Evolutionary conservation across 2,797 vertebrate species (phyloP), one percentile per base, ranked within the genome.

Genomic region (Helarctos malayanus): DNA sequence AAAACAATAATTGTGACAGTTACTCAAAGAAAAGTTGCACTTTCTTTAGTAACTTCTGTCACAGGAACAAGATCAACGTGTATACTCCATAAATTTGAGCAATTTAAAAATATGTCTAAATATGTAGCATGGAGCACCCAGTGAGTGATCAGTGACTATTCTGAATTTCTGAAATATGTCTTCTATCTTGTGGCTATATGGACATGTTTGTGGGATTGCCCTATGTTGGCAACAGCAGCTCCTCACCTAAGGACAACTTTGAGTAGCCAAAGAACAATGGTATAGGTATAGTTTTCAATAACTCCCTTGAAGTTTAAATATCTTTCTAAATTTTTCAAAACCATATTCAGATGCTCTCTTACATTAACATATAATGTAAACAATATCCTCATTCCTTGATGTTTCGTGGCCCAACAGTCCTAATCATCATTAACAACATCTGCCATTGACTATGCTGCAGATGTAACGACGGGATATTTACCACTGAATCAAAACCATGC

Each of bases 271-370:
- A 79, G 45, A 23, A 35, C 27, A 16, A 23, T 7, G 1, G 15
- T 25, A 35, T 5, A 52, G 29, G 6, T 52, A 63, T 61, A 13
- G 7, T n/a, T 54, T 29, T 68, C 27, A n/a, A 11, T 61, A n/a
- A 85, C 9, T 89, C 27, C 13, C 10, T 65, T 76, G 4, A 16
- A 88, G 63, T 91, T 88, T 76, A 59, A 81, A 41, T 84, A 23
- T 45, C 18, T 71, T 92, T 85, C 61, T 65, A 76, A 57, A 59
- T 45, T 11, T 92, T 92, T 92, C 18, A 71, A 83, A 87, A 73
- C 29, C 1, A 49, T 91, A n/a, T 15, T 41, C 19, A 90, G 15
- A 38, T 27, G 8, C 10, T 71, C 45, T 65, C 19, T 75, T 88
- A 9, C 45, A 21, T 75, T 87, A 91, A 45, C 18, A 87, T 29